A percentile compares a stretch with the other conserved stretches of the same genome.
Evolutionary conservation across 2,888 invertebrate species (phyloP).

Genomic region (Cantharis rustica): DNA sequence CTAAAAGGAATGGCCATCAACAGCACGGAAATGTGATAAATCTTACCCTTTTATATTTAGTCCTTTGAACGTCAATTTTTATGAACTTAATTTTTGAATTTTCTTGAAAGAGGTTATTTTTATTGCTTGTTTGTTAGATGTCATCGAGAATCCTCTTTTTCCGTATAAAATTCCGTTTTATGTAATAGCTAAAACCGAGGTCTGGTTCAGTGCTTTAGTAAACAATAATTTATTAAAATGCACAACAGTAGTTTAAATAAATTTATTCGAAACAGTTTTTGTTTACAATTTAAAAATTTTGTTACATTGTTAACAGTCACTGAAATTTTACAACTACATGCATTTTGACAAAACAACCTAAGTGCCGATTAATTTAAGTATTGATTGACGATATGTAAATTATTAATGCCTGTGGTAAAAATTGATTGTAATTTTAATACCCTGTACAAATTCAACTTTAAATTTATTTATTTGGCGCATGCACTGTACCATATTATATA

Average conservation of each 20-base stretch:
- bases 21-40: too few relatives aligned
- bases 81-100: too few relatives aligned
- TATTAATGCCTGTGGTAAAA: conserved; percentile 7
- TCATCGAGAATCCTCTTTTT: too few relatives aligned
- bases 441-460: conserved; percentile 15
- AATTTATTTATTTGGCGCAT: neutral
- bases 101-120: too few relatives aligned
- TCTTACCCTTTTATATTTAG: too few relatives aligned
- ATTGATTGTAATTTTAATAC: conserved; percentile 21
- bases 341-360: neutral
- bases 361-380: conserved; percentile 11
- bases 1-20: too few relatives aligned
- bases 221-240: too few relatives aligned
- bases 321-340: neutral
- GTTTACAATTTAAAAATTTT: neutral
- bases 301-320: neutral
- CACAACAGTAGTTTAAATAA: neutral
- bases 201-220: too few relatives aligned
- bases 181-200: too few relatives aligned
- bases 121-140: too few relatives aligned
- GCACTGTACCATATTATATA: neutral
- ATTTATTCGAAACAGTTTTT: neutral
- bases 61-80: too few relatives aligned
- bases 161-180: too few relatives aligned
- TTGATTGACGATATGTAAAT: conserved; percentile 20